Base-by-base conservation (phyloP, 2,797 vertebrate genomes). In the Sebastes nivosus region DNA sequence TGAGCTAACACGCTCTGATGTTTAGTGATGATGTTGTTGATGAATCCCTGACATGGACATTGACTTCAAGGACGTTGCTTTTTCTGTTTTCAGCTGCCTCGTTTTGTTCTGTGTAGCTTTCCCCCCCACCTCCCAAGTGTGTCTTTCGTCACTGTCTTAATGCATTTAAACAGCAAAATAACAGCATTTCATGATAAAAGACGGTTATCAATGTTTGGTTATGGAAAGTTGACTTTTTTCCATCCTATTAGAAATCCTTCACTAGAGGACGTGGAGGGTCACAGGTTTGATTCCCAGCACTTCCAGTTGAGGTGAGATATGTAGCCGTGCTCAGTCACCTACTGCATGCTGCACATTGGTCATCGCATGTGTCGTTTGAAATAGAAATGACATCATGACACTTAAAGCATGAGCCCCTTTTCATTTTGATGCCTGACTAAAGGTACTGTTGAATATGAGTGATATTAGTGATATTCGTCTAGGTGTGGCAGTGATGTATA, bases 251-350 rank as follows among this genome's bases (percentile, higher is more conserved):
- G 95, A 95, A 96, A 96, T 88, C 79, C 95, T 76, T 95, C 94
- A 5, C 88, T 96, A 87, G 95, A 96, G 81, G 95, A 96, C 25
- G 92, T 92, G 71, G 95, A 96, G 69, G 90, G 89, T 92, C 95
- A 94, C 94, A 95, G 93, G 92, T 96, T 95, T 93, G 95, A 95
- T 86, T 94, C 94, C 81, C 95, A 95, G 92, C 95, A 95, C 90
- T 95, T 96, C 92, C 94, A 96, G 89, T 89, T 96, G 88, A 95
- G 95, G 95, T 96, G 95, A 96, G 95, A 75, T 34, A 27, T 74
- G 65, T 18, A n/a, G 25, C 11, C 11, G 2, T 14, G 34, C 24
- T 77, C 38, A 0, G 25, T 46, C 65, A 5, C 20, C 13, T 6
- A 2, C 29, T 69, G 81, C 67, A 84, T 71, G 86, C 42, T 71